Base-by-base conservation (phyloP, 2,113 vertebrate genomes). In the Channa maculata region DNA sequence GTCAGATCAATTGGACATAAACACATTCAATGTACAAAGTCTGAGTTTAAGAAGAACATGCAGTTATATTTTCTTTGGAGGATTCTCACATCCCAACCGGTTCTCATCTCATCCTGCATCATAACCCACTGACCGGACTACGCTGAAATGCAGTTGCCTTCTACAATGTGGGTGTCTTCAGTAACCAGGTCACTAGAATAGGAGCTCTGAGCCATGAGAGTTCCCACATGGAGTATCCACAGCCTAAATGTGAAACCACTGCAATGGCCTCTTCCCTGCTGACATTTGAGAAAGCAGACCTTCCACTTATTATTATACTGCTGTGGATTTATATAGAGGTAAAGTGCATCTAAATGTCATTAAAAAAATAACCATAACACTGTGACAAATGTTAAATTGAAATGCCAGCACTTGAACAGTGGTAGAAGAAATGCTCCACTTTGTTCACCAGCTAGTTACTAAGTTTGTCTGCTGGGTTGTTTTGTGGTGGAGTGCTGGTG, bases 171-270 rank as follows among this genome's bases (percentile, higher is more conserved):
- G 34, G 33, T 36, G 15, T 75, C 55, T 68, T 7, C 46, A 33
- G 59, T 53, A 75, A 68, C 48, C 77, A 65, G 75, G 67, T 63
- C 75, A 68, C 34, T 52, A 24, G 71, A 84, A 55, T 9, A 48
- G 46, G 15, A 60, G 63, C 44, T 65, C 4, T 58, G 63, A 65
- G 66, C 59, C 34, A 34, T 11, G 63, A 64, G 62, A 73, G 13
- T 37, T 55, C 37, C 54, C 24, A 73, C 12, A 65, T 2, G 33
- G 38, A 11, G 38, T 36, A 53, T 45, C 24, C 37, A 48, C 55
- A 71, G 66, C 58, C 15, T 38, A 33, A 51, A 74, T 53, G 69
- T 63, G 61, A 85, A 71, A 63, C 63, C 46, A 60, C 36, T 1
- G 1, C 44, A 44, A 59, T 41, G 13, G 7, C 38, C 10, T 45